phyloP scores from a whole-genome alignment of 2,113 vertebrate genomes.

The Osmerus mordax region DNA sequence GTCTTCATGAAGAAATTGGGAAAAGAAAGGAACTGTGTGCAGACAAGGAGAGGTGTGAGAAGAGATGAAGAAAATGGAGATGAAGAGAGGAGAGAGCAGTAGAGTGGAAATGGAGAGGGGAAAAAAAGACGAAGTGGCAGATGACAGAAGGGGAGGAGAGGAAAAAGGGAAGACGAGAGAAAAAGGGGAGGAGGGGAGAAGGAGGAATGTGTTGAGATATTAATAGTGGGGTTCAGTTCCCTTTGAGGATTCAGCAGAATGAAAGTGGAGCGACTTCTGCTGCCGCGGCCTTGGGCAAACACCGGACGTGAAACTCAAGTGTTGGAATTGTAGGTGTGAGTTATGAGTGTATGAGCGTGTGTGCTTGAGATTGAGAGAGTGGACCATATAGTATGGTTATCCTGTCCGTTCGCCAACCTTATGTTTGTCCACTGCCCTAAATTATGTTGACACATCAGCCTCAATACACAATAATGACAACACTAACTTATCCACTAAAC shows the following conservation, averaged over 20 bases:
- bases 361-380: not conserved
- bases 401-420: not conserved
- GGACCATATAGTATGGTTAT: not conserved
- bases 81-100: not conserved
- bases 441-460: no score
- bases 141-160: not conserved
- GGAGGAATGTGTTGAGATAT: not conserved
- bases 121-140: not conserved
- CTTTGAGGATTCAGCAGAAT: constrained; percentile 1
- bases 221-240: not conserved
- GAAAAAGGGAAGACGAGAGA: not conserved
- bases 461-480: no score
- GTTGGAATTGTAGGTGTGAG: constrained; percentile 9
- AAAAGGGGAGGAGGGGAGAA: not conserved
- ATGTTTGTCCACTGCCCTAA: no score
- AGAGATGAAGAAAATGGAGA: not conserved
- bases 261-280: not conserved
- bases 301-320: not conserved
- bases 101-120: constrained; percentile 8
- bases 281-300: no score
- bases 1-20: not conserved
- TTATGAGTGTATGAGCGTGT: constrained; percentile 2
- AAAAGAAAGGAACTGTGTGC: not conserved
- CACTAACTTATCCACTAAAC: no score
- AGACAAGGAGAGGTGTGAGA: not conserved